Evolutionary conservation across 2,888 invertebrate species (phyloP).

Genomic region (Athripsodes cinereus): DNA sequence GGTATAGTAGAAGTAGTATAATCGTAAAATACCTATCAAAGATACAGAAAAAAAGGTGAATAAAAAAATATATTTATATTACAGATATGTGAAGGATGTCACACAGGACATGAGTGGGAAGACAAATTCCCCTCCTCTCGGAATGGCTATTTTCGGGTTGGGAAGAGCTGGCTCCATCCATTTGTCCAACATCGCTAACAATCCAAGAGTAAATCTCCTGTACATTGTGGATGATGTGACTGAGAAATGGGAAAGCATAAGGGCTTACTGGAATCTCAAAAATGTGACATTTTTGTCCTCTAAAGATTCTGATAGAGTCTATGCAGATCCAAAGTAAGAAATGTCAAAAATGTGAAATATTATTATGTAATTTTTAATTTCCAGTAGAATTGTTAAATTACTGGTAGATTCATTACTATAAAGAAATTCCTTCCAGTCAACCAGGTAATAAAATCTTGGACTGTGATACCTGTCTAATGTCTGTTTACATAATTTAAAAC

Average conservation of each 20-base stretch:
- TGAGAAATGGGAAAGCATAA: slow-evolving; percentile 41
- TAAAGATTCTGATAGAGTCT: slow-evolving; percentile 44
- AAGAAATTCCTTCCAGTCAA: no score
- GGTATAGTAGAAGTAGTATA: no score
- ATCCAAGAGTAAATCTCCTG: slow-evolving; percentile 44
- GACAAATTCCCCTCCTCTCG: slow-evolving; percentile 34
- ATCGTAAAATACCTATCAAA: no score
- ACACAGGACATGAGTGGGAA: slow-evolving; percentile 32
- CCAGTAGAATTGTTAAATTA: no score
- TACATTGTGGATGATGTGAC: slow-evolving; percentile 53
- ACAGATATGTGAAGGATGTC: slow-evolving; percentile 40
- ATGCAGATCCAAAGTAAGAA: slow-evolving; percentile 49
- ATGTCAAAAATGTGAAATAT: no score
- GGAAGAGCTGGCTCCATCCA: slow-evolving; percentile 59
- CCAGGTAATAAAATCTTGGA: no score
- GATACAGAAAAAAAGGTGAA: no score
- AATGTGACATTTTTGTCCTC: slow-evolving; percentile 44
- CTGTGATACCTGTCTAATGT: no score
- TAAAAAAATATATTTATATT: neutral
- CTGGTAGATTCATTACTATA: no score
- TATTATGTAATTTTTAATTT: no score
- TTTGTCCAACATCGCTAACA: slow-evolving; percentile 43
- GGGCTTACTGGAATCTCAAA: slow-evolving; percentile 46
- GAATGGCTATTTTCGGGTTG: slow-evolving; percentile 51
- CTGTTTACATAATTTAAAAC: no score